phyloP scores from a whole-genome alignment of 2,888 invertebrate genomes.

The Leptopilina drosophilae region DNA sequence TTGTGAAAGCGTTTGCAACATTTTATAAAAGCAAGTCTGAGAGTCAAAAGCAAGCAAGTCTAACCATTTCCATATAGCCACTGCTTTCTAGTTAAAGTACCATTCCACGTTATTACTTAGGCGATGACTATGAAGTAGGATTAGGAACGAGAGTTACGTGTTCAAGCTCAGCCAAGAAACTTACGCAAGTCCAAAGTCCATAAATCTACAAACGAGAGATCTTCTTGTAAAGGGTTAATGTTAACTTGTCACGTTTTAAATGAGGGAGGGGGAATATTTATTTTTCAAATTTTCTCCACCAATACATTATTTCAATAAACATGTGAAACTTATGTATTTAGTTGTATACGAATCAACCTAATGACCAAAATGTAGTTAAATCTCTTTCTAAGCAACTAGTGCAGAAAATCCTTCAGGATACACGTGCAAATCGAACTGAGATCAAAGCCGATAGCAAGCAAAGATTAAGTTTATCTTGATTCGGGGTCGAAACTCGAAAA shows the following conservation, averaged over 20 bases:
- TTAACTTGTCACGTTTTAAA: conserved; percentile 18
- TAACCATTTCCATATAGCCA: conserved; percentile 30
- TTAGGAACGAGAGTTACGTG: conserved; percentile 34
- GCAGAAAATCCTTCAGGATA: not conserved
- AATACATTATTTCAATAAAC: no score
- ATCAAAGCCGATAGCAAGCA: conserved; percentile 4
- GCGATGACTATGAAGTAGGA: conserved; percentile 40
- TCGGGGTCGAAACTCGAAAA: not conserved
- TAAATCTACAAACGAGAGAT: conserved; percentile 33
- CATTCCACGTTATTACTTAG: conserved; percentile 37
- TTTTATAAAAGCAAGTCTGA: conserved; percentile 32
- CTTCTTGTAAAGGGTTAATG: conserved; percentile 27
- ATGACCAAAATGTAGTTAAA: not conserved
- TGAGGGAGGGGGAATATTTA: not conserved
- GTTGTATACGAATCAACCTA: not conserved
- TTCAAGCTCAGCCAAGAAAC: conserved; percentile 30
- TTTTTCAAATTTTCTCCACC: no score
- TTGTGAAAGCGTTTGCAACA: conserved; percentile 14
- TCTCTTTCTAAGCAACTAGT: not conserved
- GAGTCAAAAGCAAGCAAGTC: conserved; percentile 38
- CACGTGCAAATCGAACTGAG: not conserved
- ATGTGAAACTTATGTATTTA: no score
- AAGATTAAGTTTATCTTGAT: not conserved
- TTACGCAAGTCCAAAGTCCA: conserved; percentile 35
- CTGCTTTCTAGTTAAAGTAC: conserved; percentile 28